phyloP scores from a whole-genome alignment of 2,797 vertebrate genomes.

The Tenualosa ilisha region DNA sequence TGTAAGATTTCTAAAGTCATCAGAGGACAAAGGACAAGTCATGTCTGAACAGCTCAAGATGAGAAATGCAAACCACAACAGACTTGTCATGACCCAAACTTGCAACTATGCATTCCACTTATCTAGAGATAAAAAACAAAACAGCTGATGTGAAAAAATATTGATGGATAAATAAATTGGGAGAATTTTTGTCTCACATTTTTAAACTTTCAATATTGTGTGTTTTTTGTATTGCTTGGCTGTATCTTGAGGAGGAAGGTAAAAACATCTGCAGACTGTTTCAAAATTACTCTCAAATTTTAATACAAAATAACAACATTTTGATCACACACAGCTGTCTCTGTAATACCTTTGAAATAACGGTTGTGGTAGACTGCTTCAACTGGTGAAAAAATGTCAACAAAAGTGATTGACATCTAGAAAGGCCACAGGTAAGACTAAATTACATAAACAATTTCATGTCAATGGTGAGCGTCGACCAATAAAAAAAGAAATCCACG shows the following conservation, averaged over 20 bases:
- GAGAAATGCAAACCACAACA: constrained; percentile 15
- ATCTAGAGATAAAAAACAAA: background rate
- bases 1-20: constrained; percentile 11
- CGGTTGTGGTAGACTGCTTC: background rate
- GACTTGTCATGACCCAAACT: background rate
- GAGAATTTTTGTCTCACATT: background rate
- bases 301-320: too few species aligned
- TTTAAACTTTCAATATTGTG: too few species aligned
- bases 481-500: constrained; percentile 30
- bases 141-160: background rate
- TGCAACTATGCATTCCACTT: constrained; percentile 12
- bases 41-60: constrained; percentile 17
- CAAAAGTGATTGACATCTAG: background rate
- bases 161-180: background rate
- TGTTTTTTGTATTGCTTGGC: too few species aligned
- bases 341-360: background rate
- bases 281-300: too few species aligned
- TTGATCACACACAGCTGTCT: background rate
- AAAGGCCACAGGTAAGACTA: constrained; percentile 27
- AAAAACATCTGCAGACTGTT: too few species aligned
- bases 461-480: constrained; percentile 17
- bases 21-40: constrained; percentile 13
- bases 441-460: constrained; percentile 33
- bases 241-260: too few species aligned
- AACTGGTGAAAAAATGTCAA: constrained; percentile 10